Base-by-base conservation (phyloP, 2,797 vertebrate species). In the Eospalax fontanierii region DNA sequence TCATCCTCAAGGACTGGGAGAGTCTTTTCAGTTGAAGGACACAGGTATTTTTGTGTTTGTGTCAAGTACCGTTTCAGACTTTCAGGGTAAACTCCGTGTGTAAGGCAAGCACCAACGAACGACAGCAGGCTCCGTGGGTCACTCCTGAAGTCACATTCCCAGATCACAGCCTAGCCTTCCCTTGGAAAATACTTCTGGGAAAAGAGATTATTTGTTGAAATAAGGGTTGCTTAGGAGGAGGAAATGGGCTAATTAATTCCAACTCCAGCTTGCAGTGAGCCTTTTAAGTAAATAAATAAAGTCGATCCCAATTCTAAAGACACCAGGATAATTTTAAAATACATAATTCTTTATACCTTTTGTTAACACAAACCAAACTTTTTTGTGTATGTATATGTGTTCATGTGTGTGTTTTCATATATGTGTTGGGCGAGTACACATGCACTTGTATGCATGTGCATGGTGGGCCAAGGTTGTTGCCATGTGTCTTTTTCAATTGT, bases 191-290 rank as follows among this genome's bases (percentile, higher is more conserved):
- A 6, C 50, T 54, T 16, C 57, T 61, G 40, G 33, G 50, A 7
- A 66, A 87, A 80, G 46, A 90, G 5, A 74, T 59, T 90, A 71
- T 93, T 80, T 82, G 21, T 92, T 90, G 71, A 57, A 91, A 75
- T 65, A 61, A 14, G 54, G 76, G 65, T 28, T 85, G 19, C 24
- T n/a, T 57, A 73, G 66, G 28, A 26, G 46, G 75, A 93, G 46
- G 43, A 91, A 87, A 46, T 9, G 10, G 26, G 68, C 43, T 88
- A 43, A 78, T 74, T 76, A 76, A 79, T 80, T 94, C 38, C 18
- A 89, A 85, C 7, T 61, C 28, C 33, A 91, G 81, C 33, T 82
- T 40, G 22, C 22, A 40, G 10, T n/a, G 65, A 33, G 12, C 63
- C 93, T 92, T 59, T 78, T 54, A 63, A 85, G 46, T 70, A 90